A percentile compares a stretch with the other conserved stretches of the same genome.
Conservation (phyloP, 2,888 invertebrate genomes). For the Alloplasta piceator region DNA sequence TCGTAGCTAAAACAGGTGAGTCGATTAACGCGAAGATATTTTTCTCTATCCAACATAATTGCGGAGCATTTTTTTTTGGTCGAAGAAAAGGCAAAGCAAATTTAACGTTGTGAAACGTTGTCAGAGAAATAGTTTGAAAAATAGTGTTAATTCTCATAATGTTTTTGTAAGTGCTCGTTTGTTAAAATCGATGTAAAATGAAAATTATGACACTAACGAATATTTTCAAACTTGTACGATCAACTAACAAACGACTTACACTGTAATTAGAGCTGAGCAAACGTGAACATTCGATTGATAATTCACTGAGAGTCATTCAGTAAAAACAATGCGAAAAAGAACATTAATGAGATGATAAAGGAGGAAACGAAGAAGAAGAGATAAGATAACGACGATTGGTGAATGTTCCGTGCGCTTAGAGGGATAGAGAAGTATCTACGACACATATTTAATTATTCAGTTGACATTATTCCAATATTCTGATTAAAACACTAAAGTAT, state of each 20-base stretch:
- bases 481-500: conserved; percentile 44
- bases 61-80: conserved; percentile 27
- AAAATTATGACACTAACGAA: conserved; percentile 37
- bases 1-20: conserved; percentile 31
- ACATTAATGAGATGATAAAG: not conserved
- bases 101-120: not conserved
- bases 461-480: conserved; percentile 61
- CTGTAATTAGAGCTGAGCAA: not conserved
- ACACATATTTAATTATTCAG: conserved; percentile 52
- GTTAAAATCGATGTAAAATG: conserved; percentile 47
- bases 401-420: conserved; percentile 38
- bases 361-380: not conserved
- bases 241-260: not conserved
- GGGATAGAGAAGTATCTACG: conserved; percentile 47
- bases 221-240: conserved; percentile 58
- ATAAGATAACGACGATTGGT: conserved; percentile 13
- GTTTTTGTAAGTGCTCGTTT: conserved; percentile 50
- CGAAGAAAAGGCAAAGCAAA: not conserved
- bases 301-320: not conserved
- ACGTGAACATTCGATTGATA: conserved; percentile 19
- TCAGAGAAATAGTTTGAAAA: conserved; percentile 9
- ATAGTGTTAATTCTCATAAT: conserved; percentile 37
- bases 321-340: not conserved
- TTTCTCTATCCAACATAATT: not conserved
- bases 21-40: conserved; percentile 21